Percentiles rank a stretch among this genome's conserved stretches.
These are phyloP conservation scores for Cydia fagiglandana DNA, from an alignment of 1,140 invertebrate species.

Conservation along the genomic window DNA sequence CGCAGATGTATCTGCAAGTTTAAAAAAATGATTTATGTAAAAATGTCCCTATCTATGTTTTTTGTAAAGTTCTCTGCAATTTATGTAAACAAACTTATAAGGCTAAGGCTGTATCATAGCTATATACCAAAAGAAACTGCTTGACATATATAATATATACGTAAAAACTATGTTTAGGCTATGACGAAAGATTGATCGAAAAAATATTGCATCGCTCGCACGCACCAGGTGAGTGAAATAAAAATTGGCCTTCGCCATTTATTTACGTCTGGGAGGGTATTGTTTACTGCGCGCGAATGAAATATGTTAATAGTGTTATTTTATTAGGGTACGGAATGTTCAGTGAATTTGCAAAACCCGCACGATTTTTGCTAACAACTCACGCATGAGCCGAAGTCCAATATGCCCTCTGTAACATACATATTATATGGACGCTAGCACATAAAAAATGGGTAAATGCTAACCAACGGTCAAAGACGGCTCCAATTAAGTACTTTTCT, in stretches of 20 bases:
- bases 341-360: neutral
- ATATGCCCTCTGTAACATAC: neutral
- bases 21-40: too few relatives aligned
- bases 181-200: neutral
- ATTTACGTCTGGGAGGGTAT: slow-evolving; percentile 52
- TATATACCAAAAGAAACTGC: too few relatives aligned
- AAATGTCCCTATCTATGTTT: too few relatives aligned
- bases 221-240: slow-evolving; percentile 63
- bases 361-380: slow-evolving; percentile 10
- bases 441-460: neutral
- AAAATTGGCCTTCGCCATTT: slow-evolving; percentile 61
- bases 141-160: too few relatives aligned
- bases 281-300: slow-evolving; percentile 19
- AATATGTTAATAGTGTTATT: slow-evolving; percentile 10
- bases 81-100: too few relatives aligned
- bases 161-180: neutral
- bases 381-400: neutral
- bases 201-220: slow-evolving; percentile 1
- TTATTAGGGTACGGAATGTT: slow-evolving; percentile 8
- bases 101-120: too few relatives aligned
- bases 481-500: neutral
- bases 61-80: too few relatives aligned
- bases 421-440: neutral
- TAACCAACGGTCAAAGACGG: neutral
- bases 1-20: too few relatives aligned